Evolutionary conservation across 1,140 invertebrate genomes (phyloP).

Genomic region (Saccostrea glomerata): DNA sequence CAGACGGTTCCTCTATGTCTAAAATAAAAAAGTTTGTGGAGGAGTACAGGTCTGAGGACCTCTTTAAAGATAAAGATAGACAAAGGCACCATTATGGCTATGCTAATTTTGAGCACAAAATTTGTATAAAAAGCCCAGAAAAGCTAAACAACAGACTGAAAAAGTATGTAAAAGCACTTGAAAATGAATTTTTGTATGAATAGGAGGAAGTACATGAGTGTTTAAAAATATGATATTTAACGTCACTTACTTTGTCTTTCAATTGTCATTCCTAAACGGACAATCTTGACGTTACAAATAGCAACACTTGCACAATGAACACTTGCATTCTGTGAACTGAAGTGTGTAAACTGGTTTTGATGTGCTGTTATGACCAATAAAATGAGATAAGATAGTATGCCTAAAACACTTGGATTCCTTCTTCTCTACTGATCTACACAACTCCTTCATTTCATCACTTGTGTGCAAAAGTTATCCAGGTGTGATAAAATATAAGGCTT

Average conservation of each 20-base stretch:
- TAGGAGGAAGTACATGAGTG: background rate
- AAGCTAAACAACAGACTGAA: constrained; percentile 35
- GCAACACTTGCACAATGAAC: background rate
- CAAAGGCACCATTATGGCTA: background rate
- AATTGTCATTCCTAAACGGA: background rate
- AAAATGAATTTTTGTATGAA: background rate
- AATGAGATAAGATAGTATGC: background rate
- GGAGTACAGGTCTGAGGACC: constrained; percentile 40
- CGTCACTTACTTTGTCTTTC: background rate
- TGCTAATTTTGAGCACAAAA: constrained; percentile 28
- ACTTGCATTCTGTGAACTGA: background rate
- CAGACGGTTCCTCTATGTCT: background rate
- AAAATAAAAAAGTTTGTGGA: constrained; percentile 51
- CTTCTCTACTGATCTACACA: background rate
- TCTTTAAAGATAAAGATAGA: constrained; percentile 34
- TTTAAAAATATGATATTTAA: background rate
- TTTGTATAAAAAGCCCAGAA: constrained; percentile 36
- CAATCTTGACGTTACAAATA: background rate
- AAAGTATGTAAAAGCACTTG: constrained; percentile 30
- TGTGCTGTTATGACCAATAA: background rate
- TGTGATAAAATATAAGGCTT: background rate
- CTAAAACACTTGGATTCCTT: background rate
- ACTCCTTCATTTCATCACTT: background rate
- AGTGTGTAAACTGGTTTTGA: background rate
- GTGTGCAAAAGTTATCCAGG: background rate